These are phyloP conservation scores for Rallus crepitans DNA, from an alignment of 2,797 vertebrate genomes.

Conservation along the genomic window DNA sequence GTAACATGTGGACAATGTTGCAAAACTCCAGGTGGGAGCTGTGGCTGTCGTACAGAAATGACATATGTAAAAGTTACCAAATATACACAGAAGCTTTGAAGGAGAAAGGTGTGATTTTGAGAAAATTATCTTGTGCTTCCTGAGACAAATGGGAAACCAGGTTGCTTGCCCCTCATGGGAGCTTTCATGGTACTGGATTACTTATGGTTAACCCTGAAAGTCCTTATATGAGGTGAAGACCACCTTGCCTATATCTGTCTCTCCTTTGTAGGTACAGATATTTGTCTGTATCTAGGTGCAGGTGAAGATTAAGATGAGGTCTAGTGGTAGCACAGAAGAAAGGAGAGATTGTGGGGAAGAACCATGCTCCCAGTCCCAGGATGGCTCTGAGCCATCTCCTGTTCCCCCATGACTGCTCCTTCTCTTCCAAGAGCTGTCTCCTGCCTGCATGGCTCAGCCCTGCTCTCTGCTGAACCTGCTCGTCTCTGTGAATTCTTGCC, in stretches of 20 bases:
- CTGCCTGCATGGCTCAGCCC: accelerated
- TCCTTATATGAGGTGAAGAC: background rate
- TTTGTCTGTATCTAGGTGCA: constrained; percentile 14
- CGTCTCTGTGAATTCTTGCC: background rate
- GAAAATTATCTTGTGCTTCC: constrained; percentile 74
- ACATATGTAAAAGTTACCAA: constrained; percentile 84
- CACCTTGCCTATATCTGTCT: background rate
- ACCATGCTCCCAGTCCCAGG: background rate
- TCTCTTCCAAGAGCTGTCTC: accelerated
- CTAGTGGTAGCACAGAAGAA: background rate
- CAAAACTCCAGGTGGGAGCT: constrained; percentile 85
- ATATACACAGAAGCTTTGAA: constrained; percentile 81
- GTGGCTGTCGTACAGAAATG: constrained; percentile 82
- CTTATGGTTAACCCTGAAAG: background rate
- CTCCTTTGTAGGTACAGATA: background rate
- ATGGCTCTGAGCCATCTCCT: background rate
- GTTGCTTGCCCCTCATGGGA: constrained; percentile 72
- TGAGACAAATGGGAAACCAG: constrained; percentile 65
- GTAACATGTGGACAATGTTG: constrained; percentile 84
- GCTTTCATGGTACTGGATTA: constrained; percentile 28
- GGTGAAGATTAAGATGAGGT: background rate
- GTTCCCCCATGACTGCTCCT: background rate
- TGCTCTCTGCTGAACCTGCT: background rate
- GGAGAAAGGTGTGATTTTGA: constrained; percentile 82
- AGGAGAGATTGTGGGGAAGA: background rate